Evolutionary conservation across 2,113 vertebrate species (phyloP).

Genomic region (Sylvietta virens): DNA sequence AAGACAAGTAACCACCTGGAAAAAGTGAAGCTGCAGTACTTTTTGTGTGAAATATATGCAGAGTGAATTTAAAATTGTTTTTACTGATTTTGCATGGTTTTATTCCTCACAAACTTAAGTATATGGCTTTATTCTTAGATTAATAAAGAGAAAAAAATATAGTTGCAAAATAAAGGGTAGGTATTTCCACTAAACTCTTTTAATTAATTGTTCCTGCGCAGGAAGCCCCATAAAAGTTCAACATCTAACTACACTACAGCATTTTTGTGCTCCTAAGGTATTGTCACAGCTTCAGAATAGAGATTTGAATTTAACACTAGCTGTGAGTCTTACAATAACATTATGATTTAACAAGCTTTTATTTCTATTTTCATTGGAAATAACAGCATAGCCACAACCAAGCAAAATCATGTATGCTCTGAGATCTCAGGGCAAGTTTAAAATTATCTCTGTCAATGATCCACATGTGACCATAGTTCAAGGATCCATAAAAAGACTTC

Average conservation of each 20-base stretch:
- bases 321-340: neutral
- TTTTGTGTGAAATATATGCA: neutral
- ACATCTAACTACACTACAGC: neutral
- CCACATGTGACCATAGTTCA: neutral
- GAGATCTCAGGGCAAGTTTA: neutral
- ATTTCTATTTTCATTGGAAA: neutral
- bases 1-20: neutral
- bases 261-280: neutral
- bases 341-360: neutral
- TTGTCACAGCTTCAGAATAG: neutral
- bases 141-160: neutral
- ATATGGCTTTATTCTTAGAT: neutral
- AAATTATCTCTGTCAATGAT: neutral
- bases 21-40: neutral
- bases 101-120: neutral
- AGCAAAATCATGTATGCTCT: neutral
- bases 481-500: neutral
- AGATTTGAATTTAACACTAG: neutral
- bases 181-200: neutral
- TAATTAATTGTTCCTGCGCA: neutral
- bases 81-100: neutral
- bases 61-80: neutral
- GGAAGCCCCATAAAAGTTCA: neutral
- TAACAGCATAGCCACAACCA: neutral
- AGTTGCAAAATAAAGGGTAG: neutral